These are phyloP conservation scores for Atrina japonica DNA, from an alignment of 2,888 invertebrate genomes.

Conservation along the genomic window DNA sequence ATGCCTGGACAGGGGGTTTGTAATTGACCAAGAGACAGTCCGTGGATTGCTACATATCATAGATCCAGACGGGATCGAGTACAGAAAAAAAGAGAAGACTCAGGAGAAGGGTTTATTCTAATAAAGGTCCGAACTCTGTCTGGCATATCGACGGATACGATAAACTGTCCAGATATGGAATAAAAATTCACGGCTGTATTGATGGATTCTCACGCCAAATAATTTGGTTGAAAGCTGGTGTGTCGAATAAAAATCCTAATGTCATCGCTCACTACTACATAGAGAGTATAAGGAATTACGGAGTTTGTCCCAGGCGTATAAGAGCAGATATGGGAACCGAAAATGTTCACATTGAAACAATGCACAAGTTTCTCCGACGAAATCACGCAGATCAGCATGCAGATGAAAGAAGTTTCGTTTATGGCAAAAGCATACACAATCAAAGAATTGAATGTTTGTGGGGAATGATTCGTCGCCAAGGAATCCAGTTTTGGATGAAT, in stretches of 20 bases:
- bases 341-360: conserved; percentile 34
- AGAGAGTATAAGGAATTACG: conserved; percentile 15
- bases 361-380: conserved; percentile 28
- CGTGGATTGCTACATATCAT: too few species aligned
- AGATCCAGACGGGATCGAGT: too few species aligned
- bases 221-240: conserved; percentile 25
- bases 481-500: conserved; percentile 46
- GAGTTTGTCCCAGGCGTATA: conserved; percentile 16
- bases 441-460: conserved; percentile 55
- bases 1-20: too few species aligned
- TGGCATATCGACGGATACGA: too few species aligned
- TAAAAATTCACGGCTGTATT: too few species aligned
- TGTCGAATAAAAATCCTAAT: conserved; percentile 29
- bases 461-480: conserved; percentile 44
- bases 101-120: too few species aligned
- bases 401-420: conserved; percentile 24
- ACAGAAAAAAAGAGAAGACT: too few species aligned
- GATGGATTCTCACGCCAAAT: too few species aligned
- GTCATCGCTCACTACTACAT: conserved; percentile 32
- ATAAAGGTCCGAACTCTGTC: too few species aligned
- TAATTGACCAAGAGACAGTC: too few species aligned
- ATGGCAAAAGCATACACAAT: conserved; percentile 42
- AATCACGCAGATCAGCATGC: conserved; percentile 29
- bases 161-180: too few species aligned
- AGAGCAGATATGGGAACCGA: conserved; percentile 40